Conservation (phyloP, 2,888 invertebrate genomes). For the Trissolcus brochymenae region DNA sequence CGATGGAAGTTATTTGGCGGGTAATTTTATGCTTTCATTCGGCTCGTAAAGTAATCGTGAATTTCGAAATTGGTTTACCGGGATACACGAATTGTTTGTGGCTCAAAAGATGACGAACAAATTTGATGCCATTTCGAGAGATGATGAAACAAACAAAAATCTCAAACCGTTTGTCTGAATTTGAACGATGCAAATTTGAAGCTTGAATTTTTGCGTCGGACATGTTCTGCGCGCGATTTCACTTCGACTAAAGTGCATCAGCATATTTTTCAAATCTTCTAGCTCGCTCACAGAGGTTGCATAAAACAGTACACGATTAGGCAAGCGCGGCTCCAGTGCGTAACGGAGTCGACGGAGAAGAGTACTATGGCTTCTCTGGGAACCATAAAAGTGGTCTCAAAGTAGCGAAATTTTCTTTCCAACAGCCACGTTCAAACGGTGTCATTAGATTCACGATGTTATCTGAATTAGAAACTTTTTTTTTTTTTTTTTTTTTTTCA, state of each 20-base stretch:
- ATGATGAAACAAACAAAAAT: neutral
- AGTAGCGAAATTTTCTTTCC: conserved; percentile 38
- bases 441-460: conserved; percentile 34
- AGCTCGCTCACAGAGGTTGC: conserved; percentile 32
- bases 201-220: neutral
- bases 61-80: neutral
- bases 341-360: conserved; percentile 35
- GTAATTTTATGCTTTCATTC: conserved; percentile 7
- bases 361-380: conserved; percentile 43
- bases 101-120: too few relatives aligned
- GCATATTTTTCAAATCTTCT: conserved; percentile 49
- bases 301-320: conserved; percentile 44
- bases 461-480: conserved; percentile 7
- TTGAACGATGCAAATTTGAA: too few relatives aligned
- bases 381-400: conserved; percentile 39
- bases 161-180: neutral
- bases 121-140: too few relatives aligned
- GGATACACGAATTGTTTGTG: too few relatives aligned
- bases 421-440: conserved; percentile 10
- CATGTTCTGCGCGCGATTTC: conserved; percentile 34
- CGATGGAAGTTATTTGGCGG: conserved; percentile 23
- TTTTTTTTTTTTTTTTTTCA: neutral
- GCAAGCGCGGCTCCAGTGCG: conserved; percentile 33
- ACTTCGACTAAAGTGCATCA: conserved; percentile 43
- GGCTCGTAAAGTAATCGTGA: neutral